A percentile compares a stretch with the other conserved stretches of the same genome.
Evolutionary conservation across 2,113 vertebrate species (phyloP).

Genomic region (Anguilla rostrata): DNA sequence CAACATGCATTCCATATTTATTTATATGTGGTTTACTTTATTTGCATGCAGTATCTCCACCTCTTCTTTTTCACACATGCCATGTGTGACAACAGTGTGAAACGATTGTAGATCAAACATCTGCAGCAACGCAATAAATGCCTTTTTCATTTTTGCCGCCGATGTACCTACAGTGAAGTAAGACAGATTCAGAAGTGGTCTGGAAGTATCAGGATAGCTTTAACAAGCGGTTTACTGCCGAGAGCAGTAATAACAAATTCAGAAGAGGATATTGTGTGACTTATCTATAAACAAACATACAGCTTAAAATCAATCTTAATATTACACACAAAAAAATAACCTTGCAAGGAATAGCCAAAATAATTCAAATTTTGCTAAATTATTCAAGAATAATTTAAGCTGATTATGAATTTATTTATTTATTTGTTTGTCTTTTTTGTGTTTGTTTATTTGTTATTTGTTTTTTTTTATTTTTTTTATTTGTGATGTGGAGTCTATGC

Average conservation of each 20-base stretch:
- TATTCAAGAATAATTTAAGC: not conserved
- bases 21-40: not conserved
- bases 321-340: not conserved
- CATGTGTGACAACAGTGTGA: not conserved
- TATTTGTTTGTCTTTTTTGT: too few species aligned
- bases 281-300: not conserved
- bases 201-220: not conserved
- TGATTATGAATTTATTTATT: too few species aligned
- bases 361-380: not conserved
- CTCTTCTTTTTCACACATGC: not conserved
- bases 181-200: not conserved
- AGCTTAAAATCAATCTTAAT: not conserved
- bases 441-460: too few species aligned
- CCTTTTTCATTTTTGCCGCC: not conserved
- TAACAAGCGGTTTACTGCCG: not conserved
- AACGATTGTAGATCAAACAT: not conserved
- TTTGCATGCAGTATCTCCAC: not conserved
- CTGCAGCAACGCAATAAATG: not conserved
- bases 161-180: not conserved
- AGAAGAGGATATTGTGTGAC: not conserved
- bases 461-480: not conserved
- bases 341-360: not conserved
- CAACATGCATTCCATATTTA: not conserved
- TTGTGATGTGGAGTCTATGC: not conserved
- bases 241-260: not conserved